These are phyloP conservation scores for Metellina segmentata DNA, from an alignment of 2,888 invertebrate genomes.

Conservation along the genomic window DNA sequence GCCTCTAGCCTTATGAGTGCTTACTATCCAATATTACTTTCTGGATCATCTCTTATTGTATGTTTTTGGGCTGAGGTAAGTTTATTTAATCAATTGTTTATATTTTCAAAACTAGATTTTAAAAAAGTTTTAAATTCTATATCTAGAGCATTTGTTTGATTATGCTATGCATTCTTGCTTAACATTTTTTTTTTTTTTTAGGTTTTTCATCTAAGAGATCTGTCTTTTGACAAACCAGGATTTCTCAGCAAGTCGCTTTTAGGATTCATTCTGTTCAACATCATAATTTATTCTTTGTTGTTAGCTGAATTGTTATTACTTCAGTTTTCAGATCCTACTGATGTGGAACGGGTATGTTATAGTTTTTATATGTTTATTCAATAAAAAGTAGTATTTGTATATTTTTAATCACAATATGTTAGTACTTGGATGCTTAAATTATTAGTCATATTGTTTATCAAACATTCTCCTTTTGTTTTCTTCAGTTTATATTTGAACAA, in stretches of 20 bases:
- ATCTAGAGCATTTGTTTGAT: neutral
- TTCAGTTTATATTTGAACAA: no score
- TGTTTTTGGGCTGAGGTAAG: constrained; percentile 97
- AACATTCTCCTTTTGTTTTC: no score
- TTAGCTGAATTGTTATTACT: constrained; percentile 84
- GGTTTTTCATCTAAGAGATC: constrained; percentile 93
- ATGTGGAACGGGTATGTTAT: constrained; percentile 72
- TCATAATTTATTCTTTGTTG: constrained; percentile 91
- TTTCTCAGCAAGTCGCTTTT: constrained; percentile 95
- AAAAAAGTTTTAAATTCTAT: neutral
- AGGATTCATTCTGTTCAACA: constrained; percentile 93
- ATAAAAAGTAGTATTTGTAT: neutral
- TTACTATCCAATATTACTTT: constrained; percentile 93
- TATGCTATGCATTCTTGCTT: neutral
- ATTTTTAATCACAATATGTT: no score
- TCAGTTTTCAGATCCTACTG: constrained; percentile 77
- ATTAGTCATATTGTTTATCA: no score
- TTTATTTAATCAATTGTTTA: neutral
- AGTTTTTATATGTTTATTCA: neutral
- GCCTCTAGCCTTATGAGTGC: constrained; percentile 92
- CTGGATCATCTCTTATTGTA: constrained; percentile 93
- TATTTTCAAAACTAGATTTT: neutral
- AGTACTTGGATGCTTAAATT: no score
- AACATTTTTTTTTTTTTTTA: constrained; percentile 80
- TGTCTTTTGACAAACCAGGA: constrained; percentile 92